Percentiles rank a stretch among this genome's conserved stretches.
These are phyloP conservation scores for Epizoanthus rinbou DNA, from an alignment of 92 coral and sea anemone genomes.

Conservation along the genomic window DNA sequence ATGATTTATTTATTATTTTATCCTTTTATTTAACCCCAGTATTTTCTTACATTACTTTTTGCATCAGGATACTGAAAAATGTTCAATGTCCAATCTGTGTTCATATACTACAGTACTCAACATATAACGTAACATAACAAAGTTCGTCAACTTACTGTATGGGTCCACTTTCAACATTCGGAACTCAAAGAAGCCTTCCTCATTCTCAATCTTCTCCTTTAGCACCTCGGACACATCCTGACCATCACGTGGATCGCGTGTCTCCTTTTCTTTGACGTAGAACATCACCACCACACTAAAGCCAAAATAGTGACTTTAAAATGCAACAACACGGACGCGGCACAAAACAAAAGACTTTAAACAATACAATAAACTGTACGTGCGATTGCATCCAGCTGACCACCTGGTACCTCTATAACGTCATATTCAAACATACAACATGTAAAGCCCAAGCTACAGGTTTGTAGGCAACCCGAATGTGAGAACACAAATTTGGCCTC, in stretches of 20 bases:
- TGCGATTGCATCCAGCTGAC: no score
- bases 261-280: conserved; percentile 76
- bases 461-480: no score
- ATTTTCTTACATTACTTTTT: no score
- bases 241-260: conserved; percentile 70
- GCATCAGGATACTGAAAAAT: no score
- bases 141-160: conserved; percentile 67
- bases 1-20: no score
- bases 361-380: no score
- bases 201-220: conserved; percentile 86
- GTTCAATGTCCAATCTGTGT: not conserved
- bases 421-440: no score
- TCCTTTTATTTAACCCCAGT: no score
- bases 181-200: conserved; percentile 95
- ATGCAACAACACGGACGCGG: no score
- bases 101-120: not conserved
- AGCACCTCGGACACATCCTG: conserved; percentile 81
- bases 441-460: no score
- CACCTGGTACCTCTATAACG: no score
- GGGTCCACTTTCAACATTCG: conserved; percentile 94
- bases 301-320: not conserved
- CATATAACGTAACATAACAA: not conserved
- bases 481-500: no score
- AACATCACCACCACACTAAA: conserved; percentile 87
- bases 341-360: not conserved